Conservation (phyloP, 1,140 invertebrate genomes). For the Drosophila athabasca region DNA sequence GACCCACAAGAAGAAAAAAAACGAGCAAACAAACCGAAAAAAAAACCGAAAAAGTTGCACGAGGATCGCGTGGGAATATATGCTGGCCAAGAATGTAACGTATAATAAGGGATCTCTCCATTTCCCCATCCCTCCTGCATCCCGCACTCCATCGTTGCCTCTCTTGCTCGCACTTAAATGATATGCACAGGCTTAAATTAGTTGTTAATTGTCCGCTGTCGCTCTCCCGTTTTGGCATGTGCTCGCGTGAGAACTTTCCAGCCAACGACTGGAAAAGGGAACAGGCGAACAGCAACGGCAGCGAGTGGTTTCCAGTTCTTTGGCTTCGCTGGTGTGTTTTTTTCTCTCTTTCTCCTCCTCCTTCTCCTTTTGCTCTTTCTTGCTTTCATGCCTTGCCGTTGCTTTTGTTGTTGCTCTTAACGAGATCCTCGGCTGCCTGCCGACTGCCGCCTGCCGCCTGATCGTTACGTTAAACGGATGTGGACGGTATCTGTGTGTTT, state of each 20-base stretch:
- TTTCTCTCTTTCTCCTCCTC: neutral
- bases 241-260: constrained; percentile 62
- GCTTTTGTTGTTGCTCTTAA: constrained; percentile 13
- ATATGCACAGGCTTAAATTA: constrained; percentile 54
- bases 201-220: constrained; percentile 48
- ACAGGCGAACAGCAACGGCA: constrained; percentile 49
- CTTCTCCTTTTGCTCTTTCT: too few species aligned
- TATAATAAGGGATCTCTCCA: constrained; percentile 35
- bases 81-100: constrained; percentile 49
- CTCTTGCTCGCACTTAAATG: constrained; percentile 10
- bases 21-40: constrained; percentile 30
- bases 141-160: neutral
- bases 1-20: constrained; percentile 35
- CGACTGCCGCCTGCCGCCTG: constrained; percentile 6
- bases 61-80: constrained; percentile 65
- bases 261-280: constrained; percentile 34
- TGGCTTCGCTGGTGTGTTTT: too few species aligned
- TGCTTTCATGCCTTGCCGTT: too few species aligned
- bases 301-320: constrained; percentile 20
- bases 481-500: constrained; percentile 13
- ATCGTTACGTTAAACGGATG: constrained; percentile 65
- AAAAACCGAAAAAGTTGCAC: constrained; percentile 39
- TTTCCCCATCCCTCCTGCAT: too few species aligned
- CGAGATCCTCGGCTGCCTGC: constrained; percentile 39
- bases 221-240: constrained; percentile 35